Conservation (phyloP, 2,113 vertebrate genomes). For the Tonatia bakeri region DNA sequence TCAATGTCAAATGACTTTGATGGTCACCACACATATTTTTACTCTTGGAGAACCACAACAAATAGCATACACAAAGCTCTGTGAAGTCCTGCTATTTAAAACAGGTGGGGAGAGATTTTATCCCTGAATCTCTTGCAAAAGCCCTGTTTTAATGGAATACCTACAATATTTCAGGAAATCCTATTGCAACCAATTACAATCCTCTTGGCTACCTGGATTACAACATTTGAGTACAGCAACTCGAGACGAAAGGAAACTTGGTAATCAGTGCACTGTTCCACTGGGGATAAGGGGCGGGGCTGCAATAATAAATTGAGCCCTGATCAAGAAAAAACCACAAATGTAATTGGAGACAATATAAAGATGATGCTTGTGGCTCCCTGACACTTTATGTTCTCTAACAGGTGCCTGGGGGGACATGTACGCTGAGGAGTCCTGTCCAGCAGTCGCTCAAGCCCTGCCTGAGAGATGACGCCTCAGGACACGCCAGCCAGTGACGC, state of each 20-base stretch:
- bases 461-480: constrained; percentile 40
- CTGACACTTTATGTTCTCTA: not conserved
- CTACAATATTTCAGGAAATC: not conserved
- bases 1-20: not conserved
- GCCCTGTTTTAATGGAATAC: not conserved
- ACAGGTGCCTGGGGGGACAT: not conserved
- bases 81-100: not conserved
- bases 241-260: not conserved
- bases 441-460: constrained; percentile 8
- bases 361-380: not conserved
- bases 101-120: not conserved
- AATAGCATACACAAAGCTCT: not conserved
- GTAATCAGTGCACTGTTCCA: not conserved
- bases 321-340: constrained; percentile 17
- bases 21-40: not conserved
- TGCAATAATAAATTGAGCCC: not conserved
- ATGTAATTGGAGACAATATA: not conserved
- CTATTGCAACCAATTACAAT: not conserved
- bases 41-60: not conserved
- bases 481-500: constrained; percentile 37
- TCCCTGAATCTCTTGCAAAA: not conserved
- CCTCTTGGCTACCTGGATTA: not conserved
- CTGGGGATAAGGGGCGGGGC: not conserved
- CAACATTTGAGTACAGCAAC: not conserved
- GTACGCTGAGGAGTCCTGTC: not conserved